Conservation (phyloP, 2,888 invertebrate species). For the Myopa testacea region DNA sequence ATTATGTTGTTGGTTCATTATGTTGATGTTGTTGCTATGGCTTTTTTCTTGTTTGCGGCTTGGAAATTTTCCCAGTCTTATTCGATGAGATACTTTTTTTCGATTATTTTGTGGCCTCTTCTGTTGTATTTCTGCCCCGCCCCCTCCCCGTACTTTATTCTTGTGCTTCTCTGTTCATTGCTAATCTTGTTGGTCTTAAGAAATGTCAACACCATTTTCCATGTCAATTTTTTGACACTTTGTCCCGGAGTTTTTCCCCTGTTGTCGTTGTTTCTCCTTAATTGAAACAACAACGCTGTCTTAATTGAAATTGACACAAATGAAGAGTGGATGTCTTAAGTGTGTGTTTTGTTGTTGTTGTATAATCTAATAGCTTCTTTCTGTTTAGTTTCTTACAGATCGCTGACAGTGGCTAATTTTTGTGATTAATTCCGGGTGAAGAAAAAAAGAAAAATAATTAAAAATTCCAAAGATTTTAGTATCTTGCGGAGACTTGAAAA, state of each 20-base stretch:
- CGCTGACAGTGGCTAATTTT: too few species aligned
- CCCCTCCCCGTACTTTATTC: background rate
- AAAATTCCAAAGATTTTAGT: too few species aligned
- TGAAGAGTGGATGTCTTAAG: slow-evolving; percentile 27
- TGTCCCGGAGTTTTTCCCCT: too few species aligned
- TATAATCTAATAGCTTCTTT: background rate
- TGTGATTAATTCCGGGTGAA: too few species aligned
- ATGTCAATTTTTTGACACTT: background rate
- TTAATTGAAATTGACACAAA: slow-evolving; percentile 40
- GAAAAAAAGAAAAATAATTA: too few species aligned
- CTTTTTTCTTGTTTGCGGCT: background rate
- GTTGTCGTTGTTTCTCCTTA: background rate
- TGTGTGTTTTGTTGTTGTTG: background rate
- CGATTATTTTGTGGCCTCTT: background rate
- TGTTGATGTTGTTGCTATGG: background rate
- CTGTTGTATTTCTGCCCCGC: background rate
- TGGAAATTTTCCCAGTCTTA: background rate
- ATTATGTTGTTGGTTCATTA: background rate
- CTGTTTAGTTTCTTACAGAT: too few species aligned
- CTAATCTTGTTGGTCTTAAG: slow-evolving; percentile 17
- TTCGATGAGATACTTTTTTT: background rate
- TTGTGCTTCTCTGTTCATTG: background rate
- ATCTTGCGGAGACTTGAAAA: too few species aligned
- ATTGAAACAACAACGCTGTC: background rate
- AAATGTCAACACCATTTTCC: slow-evolving; percentile 12